phyloP scores from a whole-genome alignment of 2,797 vertebrate species.

The Danionella dracula region DNA sequence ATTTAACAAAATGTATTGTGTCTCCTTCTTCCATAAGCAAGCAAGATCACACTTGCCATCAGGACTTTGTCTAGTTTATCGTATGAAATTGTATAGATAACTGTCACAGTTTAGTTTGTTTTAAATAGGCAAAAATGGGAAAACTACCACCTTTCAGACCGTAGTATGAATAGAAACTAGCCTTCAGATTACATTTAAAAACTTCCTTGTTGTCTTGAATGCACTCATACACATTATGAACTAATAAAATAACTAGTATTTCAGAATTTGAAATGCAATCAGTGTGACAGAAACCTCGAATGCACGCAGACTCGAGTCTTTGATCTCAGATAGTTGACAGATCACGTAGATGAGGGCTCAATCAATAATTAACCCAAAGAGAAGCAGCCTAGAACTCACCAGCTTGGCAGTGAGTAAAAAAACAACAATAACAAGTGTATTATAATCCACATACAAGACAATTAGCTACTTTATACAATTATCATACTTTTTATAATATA shows the following conservation, averaged over 20 bases:
- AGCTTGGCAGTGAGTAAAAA: background rate
- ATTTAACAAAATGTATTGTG: too few relatives aligned
- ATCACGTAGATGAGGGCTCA: conserved; percentile 25
- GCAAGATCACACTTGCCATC: too few relatives aligned
- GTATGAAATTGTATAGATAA: too few relatives aligned
- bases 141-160: too few relatives aligned
- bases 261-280: conserved; percentile 33
- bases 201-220: conserved; percentile 33
- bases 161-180: background rate
- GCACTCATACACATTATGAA: conserved; percentile 43
- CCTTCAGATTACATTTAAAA: conserved; percentile 17
- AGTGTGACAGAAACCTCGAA: conserved; percentile 25
- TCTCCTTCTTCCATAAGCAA: too few relatives aligned
- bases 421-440: too few relatives aligned
- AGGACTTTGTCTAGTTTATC: too few relatives aligned
- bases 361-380: conserved; percentile 46
- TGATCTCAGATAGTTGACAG: conserved; percentile 39
- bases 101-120: too few relatives aligned
- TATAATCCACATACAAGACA: too few relatives aligned
- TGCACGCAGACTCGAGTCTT: conserved; percentile 16
- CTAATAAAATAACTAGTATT: conserved; percentile 42
- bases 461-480: too few relatives aligned
- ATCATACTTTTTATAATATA: too few relatives aligned
- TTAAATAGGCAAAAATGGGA: too few relatives aligned
- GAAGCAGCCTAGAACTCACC: conserved; percentile 26